Evolutionary conservation across 2,888 invertebrate genomes (phyloP).

Genomic region (Cataglyphis livida): DNA sequence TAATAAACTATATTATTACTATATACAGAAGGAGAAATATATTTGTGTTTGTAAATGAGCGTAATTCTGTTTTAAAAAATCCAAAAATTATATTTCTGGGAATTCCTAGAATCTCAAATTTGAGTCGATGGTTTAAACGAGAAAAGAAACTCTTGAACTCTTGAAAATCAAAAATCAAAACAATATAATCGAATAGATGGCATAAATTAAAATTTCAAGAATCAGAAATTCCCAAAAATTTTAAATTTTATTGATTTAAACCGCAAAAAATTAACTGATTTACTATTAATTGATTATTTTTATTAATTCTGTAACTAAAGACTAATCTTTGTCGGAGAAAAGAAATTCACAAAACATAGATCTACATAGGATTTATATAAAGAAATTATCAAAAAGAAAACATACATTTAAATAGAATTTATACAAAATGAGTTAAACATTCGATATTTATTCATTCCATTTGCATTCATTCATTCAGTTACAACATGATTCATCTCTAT

Average conservation of each 20-base stretch:
- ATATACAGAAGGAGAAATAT: not conserved
- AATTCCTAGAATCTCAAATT: not conserved
- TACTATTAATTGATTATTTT: not conserved
- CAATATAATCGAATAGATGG: no score
- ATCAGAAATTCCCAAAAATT: not conserved
- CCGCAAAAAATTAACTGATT: not conserved
- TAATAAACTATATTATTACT: not conserved
- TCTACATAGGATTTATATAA: slow-evolving; percentile 6
- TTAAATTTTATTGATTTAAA: not conserved
- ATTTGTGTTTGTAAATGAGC: not conserved
- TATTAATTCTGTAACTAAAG: slow-evolving; percentile 16
- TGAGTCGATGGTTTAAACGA: no score
- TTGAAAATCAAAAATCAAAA: no score
- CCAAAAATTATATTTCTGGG: not conserved
- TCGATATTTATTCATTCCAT: slow-evolving; percentile 49
- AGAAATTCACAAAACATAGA: not conserved
- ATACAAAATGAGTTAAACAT: slow-evolving; percentile 32
- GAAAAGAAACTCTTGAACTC: no score
- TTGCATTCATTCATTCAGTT: slow-evolving; percentile 41
- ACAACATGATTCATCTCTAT: slow-evolving; percentile 30
- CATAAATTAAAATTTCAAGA: no score
- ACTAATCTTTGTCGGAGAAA: not conserved
- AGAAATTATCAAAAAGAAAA: not conserved
- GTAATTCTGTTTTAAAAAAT: not conserved
- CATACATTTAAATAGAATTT: not conserved